Evolutionary conservation across 2,113 vertebrate genomes (phyloP), one percentile per base, ranked within the genome.

Genomic region (Stegastes partitus): DNA sequence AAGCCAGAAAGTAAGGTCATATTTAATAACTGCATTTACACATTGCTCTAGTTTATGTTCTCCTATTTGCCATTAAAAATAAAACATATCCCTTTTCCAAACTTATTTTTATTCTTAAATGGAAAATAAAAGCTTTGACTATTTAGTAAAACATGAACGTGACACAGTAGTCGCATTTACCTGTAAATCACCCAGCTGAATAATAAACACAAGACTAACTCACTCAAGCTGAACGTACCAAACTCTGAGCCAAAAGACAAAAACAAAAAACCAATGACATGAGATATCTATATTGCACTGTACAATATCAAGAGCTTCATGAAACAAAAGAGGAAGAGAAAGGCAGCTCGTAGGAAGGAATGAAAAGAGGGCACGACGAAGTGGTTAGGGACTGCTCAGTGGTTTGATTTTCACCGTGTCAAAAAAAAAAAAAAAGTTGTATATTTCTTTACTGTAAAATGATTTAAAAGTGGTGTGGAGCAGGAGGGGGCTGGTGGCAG

Each of bases 81-180:
- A 39, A 22, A 66, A 69, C 62, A 42, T 21, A 66, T 81, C 76
- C 69, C 76, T 82, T 82, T 78, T 65, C 26, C 22, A 82, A 74
- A 71, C 55, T 66, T 26, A 22, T 72, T 68, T 56, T 56, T 31
- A 10, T 18, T 62, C 2, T 5, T 25, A 50, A 55, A 28, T 25
- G 19, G n/a, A 77, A 71, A 67, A 37, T 21, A 42, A 42, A 14
- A 15, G 6, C 19, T 62, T 66, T 18, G 57, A 34, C 55, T 22
- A 68, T 39, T 75, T 23, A 42, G 16, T 65, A 64, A 77, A 68
- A 68, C 37, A 8, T 63, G 21, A 74, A 39, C 67, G 50, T 49
- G n/a, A 62, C 28, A 73, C 31, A 81, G 62, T 47, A 22, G 54
- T 79, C 23, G 64, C 15, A 2, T 49, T 14, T 45, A 3, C 16